Conservation (phyloP, 1,140 invertebrate genomes). For the Penaeus vannamei region DNA sequence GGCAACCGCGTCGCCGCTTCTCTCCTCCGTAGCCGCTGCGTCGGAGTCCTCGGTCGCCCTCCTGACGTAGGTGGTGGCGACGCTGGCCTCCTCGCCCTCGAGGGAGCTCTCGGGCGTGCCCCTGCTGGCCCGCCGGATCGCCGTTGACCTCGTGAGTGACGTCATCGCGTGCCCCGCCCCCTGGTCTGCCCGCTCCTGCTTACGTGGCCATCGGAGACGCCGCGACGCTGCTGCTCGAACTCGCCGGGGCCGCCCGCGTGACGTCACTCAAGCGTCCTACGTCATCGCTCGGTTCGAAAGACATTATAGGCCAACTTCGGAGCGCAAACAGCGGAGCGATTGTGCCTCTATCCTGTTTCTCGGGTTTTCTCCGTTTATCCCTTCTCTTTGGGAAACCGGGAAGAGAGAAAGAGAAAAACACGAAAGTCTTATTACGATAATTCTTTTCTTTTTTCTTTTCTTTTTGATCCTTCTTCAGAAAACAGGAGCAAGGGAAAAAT, state of each 20-base stretch:
- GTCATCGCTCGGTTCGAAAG: no score
- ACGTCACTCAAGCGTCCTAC: not conserved
- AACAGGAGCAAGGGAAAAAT: no score
- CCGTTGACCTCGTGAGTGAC: constrained; percentile 36
- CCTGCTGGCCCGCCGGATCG: not conserved
- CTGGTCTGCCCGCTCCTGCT: not conserved
- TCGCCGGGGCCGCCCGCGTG: not conserved
- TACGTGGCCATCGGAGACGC: constrained; percentile 9
- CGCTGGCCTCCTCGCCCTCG: not conserved
- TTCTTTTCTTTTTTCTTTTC: no score
- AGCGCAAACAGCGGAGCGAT: no score
- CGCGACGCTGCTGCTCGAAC: not conserved
- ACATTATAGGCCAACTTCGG: no score
- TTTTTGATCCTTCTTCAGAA: no score
- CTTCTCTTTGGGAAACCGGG: no score
- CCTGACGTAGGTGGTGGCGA: constrained; percentile 1
- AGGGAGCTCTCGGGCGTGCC: not conserved
- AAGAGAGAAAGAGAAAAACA: no score
- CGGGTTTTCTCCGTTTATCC: no score
- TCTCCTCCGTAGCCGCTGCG: not conserved
- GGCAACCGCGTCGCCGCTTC: not conserved
- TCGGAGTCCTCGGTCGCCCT: not conserved
- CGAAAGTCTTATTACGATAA: no score
- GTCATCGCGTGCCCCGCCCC: constrained; percentile 11
- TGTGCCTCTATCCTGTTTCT: no score